Evolutionary conservation across 2,113 vertebrate species (phyloP).

Genomic region (Ptyas mucosa): DNA sequence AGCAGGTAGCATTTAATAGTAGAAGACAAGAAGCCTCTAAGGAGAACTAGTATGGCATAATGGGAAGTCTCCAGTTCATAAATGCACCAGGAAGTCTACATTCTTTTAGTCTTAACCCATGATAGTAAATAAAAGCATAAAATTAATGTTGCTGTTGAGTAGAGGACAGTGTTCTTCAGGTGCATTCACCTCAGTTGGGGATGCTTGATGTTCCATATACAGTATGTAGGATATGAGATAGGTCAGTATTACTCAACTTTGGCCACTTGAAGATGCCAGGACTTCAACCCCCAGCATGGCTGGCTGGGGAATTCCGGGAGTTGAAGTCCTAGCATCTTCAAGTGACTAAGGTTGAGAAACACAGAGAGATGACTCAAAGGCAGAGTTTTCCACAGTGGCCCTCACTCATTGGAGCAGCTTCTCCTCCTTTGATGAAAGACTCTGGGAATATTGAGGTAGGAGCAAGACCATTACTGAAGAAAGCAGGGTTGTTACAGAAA

Average conservation of each 20-base stretch:
- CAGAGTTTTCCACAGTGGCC: neutral
- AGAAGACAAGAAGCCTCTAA: neutral
- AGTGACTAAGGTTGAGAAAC: neutral
- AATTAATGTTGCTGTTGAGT: neutral
- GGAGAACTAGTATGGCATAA: neutral
- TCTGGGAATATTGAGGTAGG: neutral
- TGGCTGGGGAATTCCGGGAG: neutral
- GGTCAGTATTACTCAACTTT: neutral
- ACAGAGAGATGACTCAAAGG: neutral
- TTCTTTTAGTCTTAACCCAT: neutral
- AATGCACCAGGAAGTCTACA: neutral
- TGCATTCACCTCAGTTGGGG: neutral
- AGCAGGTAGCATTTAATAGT: neutral
- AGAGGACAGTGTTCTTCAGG: neutral
- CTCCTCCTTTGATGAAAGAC: neutral
- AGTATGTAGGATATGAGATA: neutral
- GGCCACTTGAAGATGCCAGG: too few relatives aligned
- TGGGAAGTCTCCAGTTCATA: neutral
- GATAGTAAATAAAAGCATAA: neutral
- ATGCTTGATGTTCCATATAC: neutral
- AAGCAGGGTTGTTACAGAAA: neutral
- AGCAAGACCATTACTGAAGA: neutral
- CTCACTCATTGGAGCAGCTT: neutral
- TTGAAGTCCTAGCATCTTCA: neutral
- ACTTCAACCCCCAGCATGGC: neutral